Conservation (phyloP, 2,113 vertebrate genomes). For the Sinocyclocheilus anshuiensis region DNA sequence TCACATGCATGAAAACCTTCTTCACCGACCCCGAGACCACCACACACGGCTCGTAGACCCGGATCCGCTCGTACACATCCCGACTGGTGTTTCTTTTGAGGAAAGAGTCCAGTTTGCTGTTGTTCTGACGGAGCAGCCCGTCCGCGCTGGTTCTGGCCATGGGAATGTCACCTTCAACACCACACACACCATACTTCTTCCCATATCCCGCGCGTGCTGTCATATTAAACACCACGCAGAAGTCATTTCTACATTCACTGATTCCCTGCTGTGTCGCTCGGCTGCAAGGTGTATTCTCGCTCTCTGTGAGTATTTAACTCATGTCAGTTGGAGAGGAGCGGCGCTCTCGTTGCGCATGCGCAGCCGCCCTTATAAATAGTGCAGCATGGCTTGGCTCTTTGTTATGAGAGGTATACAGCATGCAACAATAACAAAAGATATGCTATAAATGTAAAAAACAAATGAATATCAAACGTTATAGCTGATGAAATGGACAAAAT, state of each 20-base stretch:
- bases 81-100: slow-evolving; percentile 74
- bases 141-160: slow-evolving; percentile 66
- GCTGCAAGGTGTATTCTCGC: not conserved
- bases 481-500: not conserved
- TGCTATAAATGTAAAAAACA: no score
- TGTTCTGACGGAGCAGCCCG: slow-evolving; percentile 57
- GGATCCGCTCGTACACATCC: slow-evolving; percentile 74
- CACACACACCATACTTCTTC: not conserved
- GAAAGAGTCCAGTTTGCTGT: slow-evolving; percentile 77
- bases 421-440: not conserved
- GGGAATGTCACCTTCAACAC: slow-evolving; percentile 20
- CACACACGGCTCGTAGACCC: slow-evolving; percentile 77
- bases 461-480: no score
- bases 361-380: not conserved
- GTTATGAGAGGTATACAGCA: not conserved
- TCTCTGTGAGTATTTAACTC: not conserved
- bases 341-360: slow-evolving; percentile 19
- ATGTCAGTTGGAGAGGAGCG: not conserved
- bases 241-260: no score
- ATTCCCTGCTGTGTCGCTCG: no score
- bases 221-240: not conserved
- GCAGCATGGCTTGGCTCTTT: not conserved
- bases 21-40: slow-evolving; percentile 70
- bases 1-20: slow-evolving; percentile 76
- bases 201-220: not conserved